phyloP scores from a whole-genome alignment of 92 coral and sea anemone genomes.

The Blastomussa wellsi region DNA sequence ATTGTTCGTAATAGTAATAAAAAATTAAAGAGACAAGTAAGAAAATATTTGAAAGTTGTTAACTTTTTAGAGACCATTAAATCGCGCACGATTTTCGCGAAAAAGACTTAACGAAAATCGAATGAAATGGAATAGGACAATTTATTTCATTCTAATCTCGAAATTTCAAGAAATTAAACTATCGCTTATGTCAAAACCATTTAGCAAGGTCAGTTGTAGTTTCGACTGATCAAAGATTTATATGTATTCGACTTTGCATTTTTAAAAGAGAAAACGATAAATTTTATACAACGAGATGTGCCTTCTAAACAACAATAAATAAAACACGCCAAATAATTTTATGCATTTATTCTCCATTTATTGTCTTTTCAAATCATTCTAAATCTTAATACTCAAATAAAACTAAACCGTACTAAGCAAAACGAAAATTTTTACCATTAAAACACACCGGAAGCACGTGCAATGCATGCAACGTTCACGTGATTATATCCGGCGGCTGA shows the following conservation, averaged over 20 bases:
- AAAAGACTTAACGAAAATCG: background rate
- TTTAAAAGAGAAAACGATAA: background rate
- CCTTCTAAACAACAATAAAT: background rate
- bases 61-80: background rate
- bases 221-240: background rate
- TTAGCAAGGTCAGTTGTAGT: background rate
- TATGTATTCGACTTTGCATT: background rate
- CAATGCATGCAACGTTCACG: constrained; percentile 12
- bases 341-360: background rate
- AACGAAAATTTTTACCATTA: background rate
- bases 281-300: background rate
- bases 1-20: background rate
- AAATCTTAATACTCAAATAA: background rate
- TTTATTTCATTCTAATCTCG: background rate
- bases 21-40: background rate
- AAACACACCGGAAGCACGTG: constrained; percentile 29
- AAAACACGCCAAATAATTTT: background rate
- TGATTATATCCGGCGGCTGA: background rate
- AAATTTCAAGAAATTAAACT: background rate
- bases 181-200: background rate
- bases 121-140: background rate
- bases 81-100: too few relatives aligned
- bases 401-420: background rate
- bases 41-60: background rate
- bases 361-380: background rate